phyloP scores from a whole-genome alignment of 2,113 vertebrate genomes.

The Anthoscopus minutus region DNA sequence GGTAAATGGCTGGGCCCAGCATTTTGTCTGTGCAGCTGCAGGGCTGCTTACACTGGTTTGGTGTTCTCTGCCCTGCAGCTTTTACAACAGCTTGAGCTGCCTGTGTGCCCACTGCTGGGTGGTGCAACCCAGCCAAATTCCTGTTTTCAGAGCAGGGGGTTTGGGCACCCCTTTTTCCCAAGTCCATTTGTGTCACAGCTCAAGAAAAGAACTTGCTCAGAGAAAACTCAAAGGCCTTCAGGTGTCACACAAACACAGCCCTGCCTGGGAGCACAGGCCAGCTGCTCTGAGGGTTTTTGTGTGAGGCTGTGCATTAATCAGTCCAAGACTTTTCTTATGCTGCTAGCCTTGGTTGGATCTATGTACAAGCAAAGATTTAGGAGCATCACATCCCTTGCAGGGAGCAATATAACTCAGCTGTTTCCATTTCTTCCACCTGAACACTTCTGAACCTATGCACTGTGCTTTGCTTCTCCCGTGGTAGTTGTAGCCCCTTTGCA shows the following conservation, averaged over 20 bases:
- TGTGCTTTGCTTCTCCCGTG: conserved; percentile 24
- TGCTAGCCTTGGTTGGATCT: background rate
- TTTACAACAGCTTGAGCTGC: background rate
- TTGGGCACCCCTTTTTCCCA: background rate
- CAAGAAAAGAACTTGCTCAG: background rate
- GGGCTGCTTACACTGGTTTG: rapidly evolving
- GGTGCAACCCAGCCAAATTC: background rate
- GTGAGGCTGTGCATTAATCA: background rate
- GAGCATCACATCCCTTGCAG: background rate
- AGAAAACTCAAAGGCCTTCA: background rate
- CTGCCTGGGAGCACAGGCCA: background rate
- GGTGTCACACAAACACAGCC: rapidly evolving
- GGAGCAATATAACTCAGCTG: background rate
- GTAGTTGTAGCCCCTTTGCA: conserved; percentile 59
- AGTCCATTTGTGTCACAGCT: background rate
- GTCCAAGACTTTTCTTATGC: background rate
- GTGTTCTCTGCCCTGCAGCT: rapidly evolving
- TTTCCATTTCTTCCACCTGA: conserved; percentile 38
- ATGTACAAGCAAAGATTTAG: background rate
- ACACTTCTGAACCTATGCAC: background rate
- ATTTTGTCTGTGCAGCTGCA: background rate
- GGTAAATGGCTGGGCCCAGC: background rate
- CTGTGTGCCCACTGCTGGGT: rapidly evolving
- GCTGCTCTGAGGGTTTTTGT: background rate
- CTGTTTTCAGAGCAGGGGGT: background rate